phyloP scores from a whole-genome alignment of 1,140 invertebrate genomes.

The Bathynomus jamesi region DNA sequence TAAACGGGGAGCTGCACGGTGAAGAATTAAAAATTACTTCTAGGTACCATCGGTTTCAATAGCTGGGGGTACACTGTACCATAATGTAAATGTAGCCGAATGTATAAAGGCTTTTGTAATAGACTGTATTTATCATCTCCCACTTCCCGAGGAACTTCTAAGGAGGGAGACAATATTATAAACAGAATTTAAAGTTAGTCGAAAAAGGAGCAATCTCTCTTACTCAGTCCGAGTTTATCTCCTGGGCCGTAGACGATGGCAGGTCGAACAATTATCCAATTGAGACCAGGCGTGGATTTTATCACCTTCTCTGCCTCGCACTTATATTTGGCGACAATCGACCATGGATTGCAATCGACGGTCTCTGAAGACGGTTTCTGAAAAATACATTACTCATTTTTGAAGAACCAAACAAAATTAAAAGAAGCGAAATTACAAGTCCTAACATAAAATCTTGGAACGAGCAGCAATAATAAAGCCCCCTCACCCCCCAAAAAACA shows the following conservation, averaged over 20 bases:
- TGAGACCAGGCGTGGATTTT: conserved; percentile 56
- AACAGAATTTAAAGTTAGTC: no score
- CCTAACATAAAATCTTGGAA: no score
- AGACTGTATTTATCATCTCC: no score
- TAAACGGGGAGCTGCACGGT: conserved; percentile 62
- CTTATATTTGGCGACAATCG: conserved; percentile 72
- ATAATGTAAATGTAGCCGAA: conserved; percentile 2
- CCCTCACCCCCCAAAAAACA: no score
- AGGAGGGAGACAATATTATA: no score
- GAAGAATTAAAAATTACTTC: no score
- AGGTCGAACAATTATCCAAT: conserved; percentile 70
- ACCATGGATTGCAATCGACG: conserved; percentile 68
- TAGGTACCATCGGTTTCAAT: no score
- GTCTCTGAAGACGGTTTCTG: conserved; percentile 66
- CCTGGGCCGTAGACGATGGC: conserved; percentile 78
- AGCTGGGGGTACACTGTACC: background rate
- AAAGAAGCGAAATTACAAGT: no score
- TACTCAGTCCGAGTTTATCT: conserved; percentile 72
- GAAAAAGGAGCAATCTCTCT: no score
- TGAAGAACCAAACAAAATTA: background rate
- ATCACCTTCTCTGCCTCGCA: conserved; percentile 71
- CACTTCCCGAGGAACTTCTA: no score
- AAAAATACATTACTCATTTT: conserved; percentile 31
- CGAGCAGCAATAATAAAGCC: no score
- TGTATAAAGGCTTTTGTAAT: no score